Percentiles rank a stretch among this genome's conserved stretches.
These are phyloP conservation scores for Diabrotica virgifera DNA, from an alignment of 1,140 invertebrate species.

Conservation along the genomic window DNA sequence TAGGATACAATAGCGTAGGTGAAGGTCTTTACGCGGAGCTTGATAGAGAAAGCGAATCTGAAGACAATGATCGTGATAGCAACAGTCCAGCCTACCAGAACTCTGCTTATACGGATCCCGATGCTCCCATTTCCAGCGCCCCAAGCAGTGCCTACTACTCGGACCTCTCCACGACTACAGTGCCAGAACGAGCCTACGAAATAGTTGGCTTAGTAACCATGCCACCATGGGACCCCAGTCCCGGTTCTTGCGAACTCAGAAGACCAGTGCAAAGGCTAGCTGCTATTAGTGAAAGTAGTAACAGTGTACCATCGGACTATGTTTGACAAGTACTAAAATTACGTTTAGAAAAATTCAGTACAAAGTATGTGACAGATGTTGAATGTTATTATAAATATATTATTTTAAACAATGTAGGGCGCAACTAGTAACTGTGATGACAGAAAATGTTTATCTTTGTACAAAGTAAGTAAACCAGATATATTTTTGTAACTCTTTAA, in stretches of 20 bases:
- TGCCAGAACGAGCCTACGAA: conserved; percentile 56
- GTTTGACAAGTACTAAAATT: conserved; percentile 46
- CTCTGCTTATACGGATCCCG: conserved; percentile 66
- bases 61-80: conserved; percentile 36
- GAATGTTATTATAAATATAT: not conserved
- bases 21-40: conserved; percentile 68
- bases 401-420: not conserved
- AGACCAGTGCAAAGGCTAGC: conserved; percentile 53
- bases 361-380: not conserved
- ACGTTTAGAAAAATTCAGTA: not conserved
- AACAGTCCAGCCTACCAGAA: conserved; percentile 67
- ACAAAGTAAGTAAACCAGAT: not conserved
- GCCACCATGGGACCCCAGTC: conserved; percentile 44
- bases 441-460: conserved; percentile 1
- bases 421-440: not conserved
- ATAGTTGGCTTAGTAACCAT: conserved; percentile 53
- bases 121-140: conserved; percentile 61
- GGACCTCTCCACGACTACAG: conserved; percentile 57
- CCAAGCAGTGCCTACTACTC: conserved; percentile 70
- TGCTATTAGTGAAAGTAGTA: conserved; percentile 64
- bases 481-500: too few relatives aligned
- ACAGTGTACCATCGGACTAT: conserved; percentile 60
- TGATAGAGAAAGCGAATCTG: conserved; percentile 50
- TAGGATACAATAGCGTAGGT: conserved; percentile 47
- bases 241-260: conserved; percentile 41